Evolutionary conservation across 2,888 invertebrate species (phyloP), one percentile per base, ranked within the genome.

Genomic region (Sicus ferrugineus): DNA sequence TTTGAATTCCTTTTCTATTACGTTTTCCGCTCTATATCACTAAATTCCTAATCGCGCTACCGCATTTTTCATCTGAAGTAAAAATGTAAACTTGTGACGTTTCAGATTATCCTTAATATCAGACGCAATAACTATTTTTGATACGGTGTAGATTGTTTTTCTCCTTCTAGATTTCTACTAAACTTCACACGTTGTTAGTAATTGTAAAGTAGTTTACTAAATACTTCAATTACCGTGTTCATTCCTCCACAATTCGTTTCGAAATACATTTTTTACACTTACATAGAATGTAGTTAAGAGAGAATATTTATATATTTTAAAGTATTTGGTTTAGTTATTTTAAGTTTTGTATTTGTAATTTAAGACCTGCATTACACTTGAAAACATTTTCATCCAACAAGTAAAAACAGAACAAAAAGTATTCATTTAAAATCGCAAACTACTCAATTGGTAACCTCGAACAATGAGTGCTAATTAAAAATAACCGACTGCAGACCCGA

Each of bases 401-500:
- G 46, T 66, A 71, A 62, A 63, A 68, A 65, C 48, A 48, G 58
- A 61, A 68, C 48, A 61, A 69, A 68, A 69, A 67, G 59, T 67
- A 31, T 46, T 67, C 31, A 19, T 50, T 34, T 2, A 23, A 65
- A 56, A 19, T 70, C n/a, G n/a, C n/a, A n/a, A n/a, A n/a, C n/a
- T n/a, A 69, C 30, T 58, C n/a, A 23, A 71, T 62, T 72, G 72
- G 75, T 68, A 73, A 61, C 71, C 67, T 70, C 70, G 63, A n/a
- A 68, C 61, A 56, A 38, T 28, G 67, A 67, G 67, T 67, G 48
- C 34, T 31, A 30, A 28, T 31, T 63, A 70, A 74, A 69, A 69
- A 73, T 76, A 75, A 76, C 83, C 84, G 84, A 84, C 84, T 84
- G 84, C 84, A 84, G 84, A 80, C 84, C 84, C 84, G 85, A 81